Evolutionary conservation across 2,888 invertebrate genomes (phyloP).

Genomic region (Orgyia antiqua): DNA sequence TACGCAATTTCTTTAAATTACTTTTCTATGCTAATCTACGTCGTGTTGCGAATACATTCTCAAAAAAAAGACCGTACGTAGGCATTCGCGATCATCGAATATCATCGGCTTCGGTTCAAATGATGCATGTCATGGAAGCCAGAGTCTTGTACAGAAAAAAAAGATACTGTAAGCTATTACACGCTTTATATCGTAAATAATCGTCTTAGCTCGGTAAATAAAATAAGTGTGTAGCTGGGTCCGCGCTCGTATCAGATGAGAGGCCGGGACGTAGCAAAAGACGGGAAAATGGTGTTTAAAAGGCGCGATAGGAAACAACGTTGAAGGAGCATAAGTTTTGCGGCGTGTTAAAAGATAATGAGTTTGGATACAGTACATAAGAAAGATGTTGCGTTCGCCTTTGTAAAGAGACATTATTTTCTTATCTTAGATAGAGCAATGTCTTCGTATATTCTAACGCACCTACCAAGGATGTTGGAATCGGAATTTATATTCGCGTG

Average conservation of each 20-base stretch:
- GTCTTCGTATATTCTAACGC: constrained; percentile 53
- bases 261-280: constrained; percentile 51
- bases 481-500: constrained; percentile 57
- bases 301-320: constrained; percentile 59
- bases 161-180: constrained; percentile 66
- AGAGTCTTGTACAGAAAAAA: constrained; percentile 54
- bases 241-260: constrained; percentile 66
- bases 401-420: constrained; percentile 56
- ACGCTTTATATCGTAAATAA: constrained; percentile 70
- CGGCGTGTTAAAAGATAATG: constrained; percentile 71
- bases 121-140: constrained; percentile 58
- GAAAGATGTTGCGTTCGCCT: constrained; percentile 61
- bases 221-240: constrained; percentile 63
- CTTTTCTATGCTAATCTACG: constrained; percentile 67
- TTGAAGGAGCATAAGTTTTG: constrained; percentile 63
- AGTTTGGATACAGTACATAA: constrained; percentile 57
- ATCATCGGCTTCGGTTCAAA: constrained; percentile 40
- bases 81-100: constrained; percentile 47
- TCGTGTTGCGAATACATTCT: constrained; percentile 62
- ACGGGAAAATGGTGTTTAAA: constrained; percentile 68
- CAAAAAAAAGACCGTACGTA: constrained; percentile 41
- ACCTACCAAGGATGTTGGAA: constrained; percentile 50
- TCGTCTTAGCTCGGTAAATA: constrained; percentile 67
- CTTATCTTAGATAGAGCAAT: constrained; percentile 55
- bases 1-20: constrained; percentile 71